Evolutionary conservation across 2,888 invertebrate species (phyloP).

Genomic region (Caenorhabditis sp.): DNA sequence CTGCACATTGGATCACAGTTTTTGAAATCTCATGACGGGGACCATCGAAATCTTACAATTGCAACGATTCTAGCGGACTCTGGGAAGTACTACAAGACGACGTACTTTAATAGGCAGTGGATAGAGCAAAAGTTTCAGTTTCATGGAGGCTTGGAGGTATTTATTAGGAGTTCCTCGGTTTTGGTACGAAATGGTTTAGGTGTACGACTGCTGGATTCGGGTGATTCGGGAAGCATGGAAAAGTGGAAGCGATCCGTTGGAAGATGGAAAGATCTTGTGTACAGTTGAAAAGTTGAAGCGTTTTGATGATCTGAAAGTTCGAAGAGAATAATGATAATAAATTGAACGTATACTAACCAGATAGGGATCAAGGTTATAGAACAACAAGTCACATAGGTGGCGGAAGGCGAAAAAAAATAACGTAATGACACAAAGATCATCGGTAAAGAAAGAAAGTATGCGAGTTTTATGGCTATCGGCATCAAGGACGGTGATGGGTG

Average conservation of each 20-base stretch:
- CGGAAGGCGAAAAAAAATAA: too few relatives aligned
- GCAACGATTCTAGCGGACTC: constrained; percentile 72
- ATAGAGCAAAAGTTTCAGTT: constrained; percentile 65
- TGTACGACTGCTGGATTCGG: constrained; percentile 73
- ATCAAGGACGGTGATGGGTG: too few relatives aligned
- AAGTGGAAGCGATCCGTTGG: constrained; percentile 66
- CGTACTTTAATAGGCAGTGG: constrained; percentile 74
- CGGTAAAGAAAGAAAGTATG: too few relatives aligned
- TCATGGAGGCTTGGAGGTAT: constrained; percentile 72
- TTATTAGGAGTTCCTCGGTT: not conserved
- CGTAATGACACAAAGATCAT: too few relatives aligned
- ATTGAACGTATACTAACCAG: too few relatives aligned
- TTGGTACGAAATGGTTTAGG: constrained; percentile 15
- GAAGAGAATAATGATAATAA: too few relatives aligned
- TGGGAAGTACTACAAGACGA: constrained; percentile 65
- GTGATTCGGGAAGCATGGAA: constrained; percentile 56
- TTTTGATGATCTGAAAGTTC: too few relatives aligned
- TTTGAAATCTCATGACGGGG: not conserved
- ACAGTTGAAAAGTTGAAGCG: too few relatives aligned
- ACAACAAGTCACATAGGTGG: too few relatives aligned
- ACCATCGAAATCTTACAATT: constrained; percentile 21
- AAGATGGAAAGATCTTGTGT: constrained; percentile 2
- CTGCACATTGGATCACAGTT: constrained; percentile 66
- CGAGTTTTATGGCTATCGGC: too few relatives aligned
- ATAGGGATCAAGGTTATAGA: too few relatives aligned